Evolutionary conservation across 2,797 vertebrate genomes (phyloP), one percentile per base, ranked within the genome.

Genomic region (Anas acuta): DNA sequence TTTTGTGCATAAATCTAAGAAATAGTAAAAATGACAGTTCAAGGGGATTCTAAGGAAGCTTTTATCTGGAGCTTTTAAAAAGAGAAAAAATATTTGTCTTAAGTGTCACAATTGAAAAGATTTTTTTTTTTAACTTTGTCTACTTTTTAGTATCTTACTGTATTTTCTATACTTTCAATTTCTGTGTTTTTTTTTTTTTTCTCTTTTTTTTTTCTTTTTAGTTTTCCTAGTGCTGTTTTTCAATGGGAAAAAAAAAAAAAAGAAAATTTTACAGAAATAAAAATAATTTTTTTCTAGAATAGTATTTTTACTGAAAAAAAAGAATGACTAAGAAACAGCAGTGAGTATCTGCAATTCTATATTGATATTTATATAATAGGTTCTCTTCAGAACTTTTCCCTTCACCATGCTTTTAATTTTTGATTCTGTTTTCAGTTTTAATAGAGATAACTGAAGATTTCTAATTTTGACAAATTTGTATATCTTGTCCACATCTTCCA

Each of bases 341-440:
- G 6, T 60, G 14, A 33, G 7, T 47, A 22, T 76, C 69, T 51
- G 37, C 35, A 76, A 70, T 26, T 64, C 4, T 61, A 11, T n/a
- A 70, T 57, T 80, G 2, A 49, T 77, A 21, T 35, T 66, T 80
- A 3, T 56, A 14, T 49, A 41, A 37, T 20, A 22, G 8, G 22
- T 33, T 81, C 1, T 35, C 18, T 81, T 64, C 18, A 65, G 73
- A 82, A 11, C 0, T 0, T 5, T 41, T 23, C 5, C 8, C 2
- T 70, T 18, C 28, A 26, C 1, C 9, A 35, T 70, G 74, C 18
- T 58, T 66, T 57, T 61, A 33, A 56, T 37, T 72, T 69, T 77
- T 66, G 2, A 74, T 90, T 72, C 19, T 1, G 4, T 75, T 37
- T 72, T 75, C 14, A 23, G 7, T 78, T 89, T 84, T 60, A 10